Evolutionary conservation across 2,113 vertebrate genomes (phyloP).

Genomic region (Hippotragus niger): DNA sequence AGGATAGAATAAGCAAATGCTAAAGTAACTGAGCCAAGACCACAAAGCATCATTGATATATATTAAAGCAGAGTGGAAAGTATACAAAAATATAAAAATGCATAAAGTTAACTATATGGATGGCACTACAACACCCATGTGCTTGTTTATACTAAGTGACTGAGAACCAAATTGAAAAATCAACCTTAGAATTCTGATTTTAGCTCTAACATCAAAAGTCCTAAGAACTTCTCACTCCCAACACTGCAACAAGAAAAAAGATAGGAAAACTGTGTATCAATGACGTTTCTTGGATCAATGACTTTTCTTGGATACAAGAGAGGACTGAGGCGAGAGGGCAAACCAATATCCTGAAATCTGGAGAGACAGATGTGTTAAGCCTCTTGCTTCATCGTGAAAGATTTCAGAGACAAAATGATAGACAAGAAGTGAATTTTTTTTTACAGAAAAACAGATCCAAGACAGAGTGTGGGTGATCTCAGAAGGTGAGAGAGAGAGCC

Average conservation of each 20-base stretch:
- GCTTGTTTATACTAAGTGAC: background rate
- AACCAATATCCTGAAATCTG: background rate
- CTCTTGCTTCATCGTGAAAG: background rate
- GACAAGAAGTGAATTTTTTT: background rate
- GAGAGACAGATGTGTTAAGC: background rate
- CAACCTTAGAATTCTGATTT: background rate
- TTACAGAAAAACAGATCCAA: background rate
- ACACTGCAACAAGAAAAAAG: background rate
- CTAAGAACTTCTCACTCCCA: background rate
- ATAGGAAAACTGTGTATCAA: no score
- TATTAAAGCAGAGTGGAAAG: background rate
- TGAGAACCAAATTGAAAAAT: background rate
- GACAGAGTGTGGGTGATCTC: background rate
- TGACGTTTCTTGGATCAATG: background rate
- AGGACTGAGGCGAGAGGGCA: background rate
- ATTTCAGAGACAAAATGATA: background rate
- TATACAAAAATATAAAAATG: background rate
- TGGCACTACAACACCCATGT: background rate
- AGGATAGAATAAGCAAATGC: background rate
- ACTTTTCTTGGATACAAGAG: background rate
- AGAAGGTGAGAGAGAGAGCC: background rate
- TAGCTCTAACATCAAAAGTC: background rate
- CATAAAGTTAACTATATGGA: background rate
- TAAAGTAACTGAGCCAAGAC: background rate
- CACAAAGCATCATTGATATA: background rate